Percentiles rank a stretch among this genome's conserved stretches.
Evolutionary conservation across 2,888 invertebrate genomes (phyloP).

Genomic region (Gibbula magus): DNA sequence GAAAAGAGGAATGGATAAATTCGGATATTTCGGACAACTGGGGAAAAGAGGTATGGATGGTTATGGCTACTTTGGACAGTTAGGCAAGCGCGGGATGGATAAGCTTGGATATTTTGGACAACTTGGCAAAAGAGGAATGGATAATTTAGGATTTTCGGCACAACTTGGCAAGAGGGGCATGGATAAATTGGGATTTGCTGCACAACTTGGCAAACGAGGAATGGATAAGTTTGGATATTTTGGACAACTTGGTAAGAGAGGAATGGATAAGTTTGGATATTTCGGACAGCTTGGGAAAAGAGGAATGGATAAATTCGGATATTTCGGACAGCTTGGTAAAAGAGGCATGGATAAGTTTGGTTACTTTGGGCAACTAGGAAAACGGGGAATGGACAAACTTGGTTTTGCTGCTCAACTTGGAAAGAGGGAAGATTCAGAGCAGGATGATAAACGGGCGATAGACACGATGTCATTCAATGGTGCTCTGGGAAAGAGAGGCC

Average conservation of each 20-base stretch:
- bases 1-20: not conserved
- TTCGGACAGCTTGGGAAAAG: not conserved
- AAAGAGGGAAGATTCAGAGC: not conserved
- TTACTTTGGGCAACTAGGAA: not conserved
- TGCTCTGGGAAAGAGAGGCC: not conserved
- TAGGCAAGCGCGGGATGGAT: not conserved
- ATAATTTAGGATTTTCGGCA: not conserved
- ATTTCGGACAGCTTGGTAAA: not conserved
- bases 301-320: not conserved
- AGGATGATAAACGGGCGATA: not conserved
- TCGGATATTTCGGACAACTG: not conserved
- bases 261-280: not conserved
- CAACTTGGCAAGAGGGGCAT: not conserved
- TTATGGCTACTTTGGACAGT: not conserved
- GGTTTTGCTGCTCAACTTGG: not conserved
- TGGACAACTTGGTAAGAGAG: not conserved
- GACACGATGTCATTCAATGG: not conserved
- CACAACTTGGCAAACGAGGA: not conserved
- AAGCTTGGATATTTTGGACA: not conserved
- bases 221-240: not conserved
- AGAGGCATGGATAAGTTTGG: not conserved
- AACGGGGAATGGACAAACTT: not conserved
- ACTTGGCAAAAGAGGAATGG: not conserved
- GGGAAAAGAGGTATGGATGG: not conserved
- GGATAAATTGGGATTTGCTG: not conserved